Conservation (phyloP, 1,140 invertebrate genomes). For the Vollenhovia emeryi region DNA sequence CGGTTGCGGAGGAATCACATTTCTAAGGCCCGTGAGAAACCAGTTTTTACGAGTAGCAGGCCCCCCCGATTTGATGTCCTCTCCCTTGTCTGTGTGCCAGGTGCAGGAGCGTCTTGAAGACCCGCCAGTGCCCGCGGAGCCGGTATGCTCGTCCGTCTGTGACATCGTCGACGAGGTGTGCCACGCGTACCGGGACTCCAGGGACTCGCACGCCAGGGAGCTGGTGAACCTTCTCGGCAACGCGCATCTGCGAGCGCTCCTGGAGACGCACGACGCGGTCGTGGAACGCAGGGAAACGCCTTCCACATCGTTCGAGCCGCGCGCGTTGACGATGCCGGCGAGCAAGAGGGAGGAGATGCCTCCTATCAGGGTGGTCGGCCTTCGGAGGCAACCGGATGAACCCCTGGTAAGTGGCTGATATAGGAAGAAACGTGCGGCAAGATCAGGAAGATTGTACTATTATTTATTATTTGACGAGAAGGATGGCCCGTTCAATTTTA, state of each 20-base stretch:
- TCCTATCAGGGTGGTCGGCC: slow-evolving; percentile 93
- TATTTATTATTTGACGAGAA: background rate
- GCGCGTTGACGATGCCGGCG: slow-evolving; percentile 77
- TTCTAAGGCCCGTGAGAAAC: slow-evolving; percentile 28
- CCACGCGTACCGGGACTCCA: slow-evolving; percentile 71
- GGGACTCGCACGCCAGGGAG: slow-evolving; percentile 76
- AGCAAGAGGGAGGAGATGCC: slow-evolving; percentile 82
- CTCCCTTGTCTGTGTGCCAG: slow-evolving; percentile 67
- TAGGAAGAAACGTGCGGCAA: background rate
- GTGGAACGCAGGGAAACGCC: slow-evolving; percentile 83
- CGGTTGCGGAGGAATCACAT: background rate
- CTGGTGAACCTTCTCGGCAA: slow-evolving; percentile 77
- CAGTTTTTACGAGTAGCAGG: slow-evolving; percentile 50
- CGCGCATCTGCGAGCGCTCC: slow-evolving; percentile 82
- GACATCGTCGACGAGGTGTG: slow-evolving; percentile 79
- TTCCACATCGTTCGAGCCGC: slow-evolving; percentile 50
- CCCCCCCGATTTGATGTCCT: background rate
- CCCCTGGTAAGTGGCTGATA: slow-evolving; percentile 89
- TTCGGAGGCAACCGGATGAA: slow-evolving; percentile 95
- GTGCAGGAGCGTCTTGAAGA: slow-evolving; percentile 82
- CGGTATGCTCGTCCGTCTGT: slow-evolving; percentile 79
- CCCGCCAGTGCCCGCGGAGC: slow-evolving; percentile 78
- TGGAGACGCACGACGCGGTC: slow-evolving; percentile 90
- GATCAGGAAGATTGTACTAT: background rate
- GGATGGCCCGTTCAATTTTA: background rate